Base-by-base conservation (phyloP, 2,113 vertebrate species). In the Alexandromys fortis region DNA sequence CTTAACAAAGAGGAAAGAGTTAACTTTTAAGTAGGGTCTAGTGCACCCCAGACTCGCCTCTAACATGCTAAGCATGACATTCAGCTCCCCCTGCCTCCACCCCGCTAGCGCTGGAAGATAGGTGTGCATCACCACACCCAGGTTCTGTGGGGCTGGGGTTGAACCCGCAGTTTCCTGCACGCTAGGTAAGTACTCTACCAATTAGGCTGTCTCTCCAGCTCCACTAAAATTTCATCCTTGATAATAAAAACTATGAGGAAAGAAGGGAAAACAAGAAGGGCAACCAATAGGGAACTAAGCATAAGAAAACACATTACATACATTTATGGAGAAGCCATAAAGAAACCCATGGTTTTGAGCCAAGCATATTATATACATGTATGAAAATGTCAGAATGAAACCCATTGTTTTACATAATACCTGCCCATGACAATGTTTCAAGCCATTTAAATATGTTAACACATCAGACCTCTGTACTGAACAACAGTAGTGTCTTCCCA, bases 191-290 rank as follows among this genome's bases (percentile, higher is more conserved):
- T 12, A 61, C 38, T 67, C 83, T 89, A 22, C 70, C 70, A 61
- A 42, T 10, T 26, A 21, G 55, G 26, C n/a, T 19, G 70, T 30
- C 30, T 33, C 70, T 30, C 49, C 52, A 42, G 9, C 52, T n/a
- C 70, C 13, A 45, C 42, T 35, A 76, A 73, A 3, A 73, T 63
- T 73, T 76, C 33, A 85, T 28, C 67, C 63, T 85, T 78, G 30
- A 65, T 89, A 86, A 72, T 52, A 95, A 93, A 94, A 89, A 73
- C 42, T 42, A 65, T 9, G 21, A 65, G 30, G 72, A 70, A 86
- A 61, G 26, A 17, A 38, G 24, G 6, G n/a, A 61, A 33, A 42
- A 63, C 55, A 33, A 63, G 58, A 55, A 35, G 3, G 11, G 3
- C 13, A 63, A 47, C 16, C 4, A 47, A 63, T 35, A 22, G 10